These are phyloP conservation scores for Eupithecia insigniata DNA, from an alignment of 2,888 invertebrate genomes.

Conservation along the genomic window DNA sequence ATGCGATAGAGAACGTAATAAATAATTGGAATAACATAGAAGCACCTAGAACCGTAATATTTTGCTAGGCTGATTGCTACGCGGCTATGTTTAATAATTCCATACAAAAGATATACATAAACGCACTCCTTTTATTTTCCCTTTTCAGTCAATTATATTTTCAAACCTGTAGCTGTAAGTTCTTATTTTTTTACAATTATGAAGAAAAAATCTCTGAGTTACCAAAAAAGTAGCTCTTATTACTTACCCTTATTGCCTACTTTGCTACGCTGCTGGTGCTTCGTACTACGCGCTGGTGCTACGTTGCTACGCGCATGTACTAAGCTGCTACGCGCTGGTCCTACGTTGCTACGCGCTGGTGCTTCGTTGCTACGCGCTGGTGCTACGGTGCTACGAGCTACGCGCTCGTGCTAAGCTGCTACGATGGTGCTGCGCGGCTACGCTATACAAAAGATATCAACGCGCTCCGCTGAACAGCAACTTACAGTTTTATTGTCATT, in stretches of 20 bases:
- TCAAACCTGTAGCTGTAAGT: background rate
- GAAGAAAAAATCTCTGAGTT: background rate
- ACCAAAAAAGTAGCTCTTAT: background rate
- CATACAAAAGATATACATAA: background rate
- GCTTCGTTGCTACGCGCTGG: too few species aligned
- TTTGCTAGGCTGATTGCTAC: too few species aligned
- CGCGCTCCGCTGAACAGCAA: conserved; percentile 18
- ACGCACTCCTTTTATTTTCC: background rate
- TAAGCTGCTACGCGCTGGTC: background rate
- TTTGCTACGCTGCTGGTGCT: background rate
- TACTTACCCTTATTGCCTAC: too few species aligned
- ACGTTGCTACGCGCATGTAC: background rate
- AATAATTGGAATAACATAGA: too few species aligned
- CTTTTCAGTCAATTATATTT: background rate
- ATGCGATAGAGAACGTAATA: too few species aligned
- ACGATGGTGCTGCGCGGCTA: background rate
- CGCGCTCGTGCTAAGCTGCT: background rate
- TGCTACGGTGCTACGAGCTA: too few species aligned
- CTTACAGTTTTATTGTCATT: background rate
- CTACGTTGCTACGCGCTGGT: background rate
- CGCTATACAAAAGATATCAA: conserved; percentile 28
- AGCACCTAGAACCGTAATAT: too few species aligned
- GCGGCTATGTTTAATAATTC: background rate
- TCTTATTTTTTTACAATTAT: background rate
- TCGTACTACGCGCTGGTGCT: background rate